phyloP scores from a whole-genome alignment of 2,888 invertebrate species.

The Dolomedes plantarius region DNA sequence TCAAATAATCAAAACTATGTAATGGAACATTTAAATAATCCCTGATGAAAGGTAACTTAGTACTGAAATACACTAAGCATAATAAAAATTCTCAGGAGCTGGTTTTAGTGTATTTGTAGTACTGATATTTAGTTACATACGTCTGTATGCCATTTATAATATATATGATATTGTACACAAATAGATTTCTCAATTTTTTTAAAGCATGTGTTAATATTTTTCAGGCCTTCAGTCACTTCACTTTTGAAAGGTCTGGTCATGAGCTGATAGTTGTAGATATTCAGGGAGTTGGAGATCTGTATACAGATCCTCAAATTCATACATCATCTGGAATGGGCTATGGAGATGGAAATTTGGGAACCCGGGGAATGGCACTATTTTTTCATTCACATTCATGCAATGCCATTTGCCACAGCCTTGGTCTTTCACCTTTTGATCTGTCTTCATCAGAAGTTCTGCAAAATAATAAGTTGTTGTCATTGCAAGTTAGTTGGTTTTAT shows the following conservation, averaged over 20 bases:
- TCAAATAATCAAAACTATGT: too few species aligned
- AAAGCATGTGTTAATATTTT: too few species aligned
- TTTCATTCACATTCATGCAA: conserved; percentile 81
- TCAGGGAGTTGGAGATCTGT: conserved; percentile 81
- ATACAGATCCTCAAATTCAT: conserved; percentile 81
- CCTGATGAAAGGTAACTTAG: too few species aligned
- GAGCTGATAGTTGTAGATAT: conserved; percentile 80
- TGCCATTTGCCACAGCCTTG: conserved; percentile 79
- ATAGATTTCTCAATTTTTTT: too few species aligned
- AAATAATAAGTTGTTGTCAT: conserved; percentile 54
- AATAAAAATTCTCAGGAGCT: too few species aligned
- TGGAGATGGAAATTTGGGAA: conserved; percentile 80
- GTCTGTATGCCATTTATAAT: too few species aligned
- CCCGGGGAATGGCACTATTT: conserved; percentile 80
- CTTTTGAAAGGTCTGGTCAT: conserved; percentile 81
- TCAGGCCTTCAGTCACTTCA: conserved; percentile 81
- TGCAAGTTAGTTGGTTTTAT: conserved; percentile 42
- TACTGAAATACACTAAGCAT: too few species aligned
- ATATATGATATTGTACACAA: too few species aligned
- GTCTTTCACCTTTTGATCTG: conserved; percentile 79
- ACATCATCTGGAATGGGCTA: conserved; percentile 79
- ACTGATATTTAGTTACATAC: too few species aligned
- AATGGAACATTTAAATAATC: too few species aligned
- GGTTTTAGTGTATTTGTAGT: too few species aligned
- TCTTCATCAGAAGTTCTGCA: conserved; percentile 76